Evolutionary conservation across 2,888 invertebrate genomes (phyloP).

Genomic region (Trichogramma evanescens): DNA sequence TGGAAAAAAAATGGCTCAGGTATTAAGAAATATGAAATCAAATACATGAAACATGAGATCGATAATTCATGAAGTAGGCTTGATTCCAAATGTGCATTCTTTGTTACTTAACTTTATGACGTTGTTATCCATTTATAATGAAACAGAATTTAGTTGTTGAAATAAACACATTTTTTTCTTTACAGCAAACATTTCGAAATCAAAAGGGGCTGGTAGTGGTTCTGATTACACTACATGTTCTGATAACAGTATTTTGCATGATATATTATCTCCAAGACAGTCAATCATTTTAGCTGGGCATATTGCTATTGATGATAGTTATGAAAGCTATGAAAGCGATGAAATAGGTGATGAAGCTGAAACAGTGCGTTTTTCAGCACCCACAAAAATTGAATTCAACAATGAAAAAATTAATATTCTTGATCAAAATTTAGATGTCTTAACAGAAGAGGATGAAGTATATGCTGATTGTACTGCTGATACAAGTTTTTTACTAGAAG

Average conservation of each 20-base stretch:
- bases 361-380: not conserved
- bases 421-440: constrained; percentile 18
- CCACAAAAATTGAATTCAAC: not conserved
- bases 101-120: too few relatives aligned
- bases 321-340: not conserved
- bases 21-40: too few relatives aligned
- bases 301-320: not conserved
- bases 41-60: too few relatives aligned
- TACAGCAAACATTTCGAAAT: too few relatives aligned
- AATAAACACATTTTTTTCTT: too few relatives aligned
- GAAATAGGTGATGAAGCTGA: not conserved
- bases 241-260: constrained; percentile 6
- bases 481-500: not conserved
- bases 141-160: too few relatives aligned
- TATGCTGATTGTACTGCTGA: constrained; percentile 9
- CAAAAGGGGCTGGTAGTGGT: not conserved
- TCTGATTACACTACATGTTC: constrained; percentile 18
- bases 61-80: too few relatives aligned
- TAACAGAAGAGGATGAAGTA: constrained; percentile 13
- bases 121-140: too few relatives aligned
- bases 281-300: constrained; percentile 18
- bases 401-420: constrained; percentile 13
- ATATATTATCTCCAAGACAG: not conserved
- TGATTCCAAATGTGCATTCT: too few relatives aligned
- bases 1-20: too few relatives aligned